Percentiles rank a stretch among this genome's conserved stretches.
Evolutionary conservation across 2,888 invertebrate genomes (phyloP).

Genomic region (Pammene fasciana): DNA sequence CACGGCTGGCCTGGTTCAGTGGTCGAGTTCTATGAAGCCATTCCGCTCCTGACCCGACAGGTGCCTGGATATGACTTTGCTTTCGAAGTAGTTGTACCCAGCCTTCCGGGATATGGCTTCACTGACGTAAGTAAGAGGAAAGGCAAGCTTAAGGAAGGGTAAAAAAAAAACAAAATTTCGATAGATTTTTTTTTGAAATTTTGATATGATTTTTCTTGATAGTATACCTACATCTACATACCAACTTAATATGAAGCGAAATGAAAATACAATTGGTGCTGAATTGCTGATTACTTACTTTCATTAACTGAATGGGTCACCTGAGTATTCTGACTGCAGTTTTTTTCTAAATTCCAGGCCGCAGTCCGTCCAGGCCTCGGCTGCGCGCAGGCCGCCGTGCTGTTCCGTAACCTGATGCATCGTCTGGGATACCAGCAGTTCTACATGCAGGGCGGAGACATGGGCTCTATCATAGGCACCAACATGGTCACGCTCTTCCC

Average conservation of each 20-base stretch:
- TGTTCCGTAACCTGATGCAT: conserved; percentile 87
- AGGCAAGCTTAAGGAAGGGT: too few relatives aligned
- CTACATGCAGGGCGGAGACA: conserved; percentile 89
- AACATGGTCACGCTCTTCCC: conserved; percentile 85
- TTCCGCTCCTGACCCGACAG: conserved; percentile 86
- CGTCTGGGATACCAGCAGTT: conserved; percentile 85
- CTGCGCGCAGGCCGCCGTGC: conserved; percentile 75
- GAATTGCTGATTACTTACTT: too few relatives aligned
- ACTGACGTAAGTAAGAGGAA: conserved; percentile 74
- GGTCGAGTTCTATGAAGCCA: conserved; percentile 91
- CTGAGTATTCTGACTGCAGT: background rate
- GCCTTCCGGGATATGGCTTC: conserved; percentile 80
- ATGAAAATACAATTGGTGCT: too few relatives aligned
- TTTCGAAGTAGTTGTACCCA: conserved; percentile 85
- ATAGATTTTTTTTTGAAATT: too few relatives aligned
- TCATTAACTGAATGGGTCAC: too few relatives aligned
- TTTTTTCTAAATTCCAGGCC: conserved; percentile 54
- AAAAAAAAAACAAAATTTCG: too few relatives aligned
- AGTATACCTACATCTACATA: too few relatives aligned
- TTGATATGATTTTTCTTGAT: too few relatives aligned
- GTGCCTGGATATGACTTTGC: conserved; percentile 68
- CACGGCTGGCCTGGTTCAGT: conserved; percentile 97
- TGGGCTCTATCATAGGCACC: conserved; percentile 85
- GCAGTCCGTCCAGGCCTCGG: conserved; percentile 81
- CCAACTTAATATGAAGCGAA: too few relatives aligned